phyloP scores from a whole-genome alignment of 2,113 vertebrate genomes.

The Brachypteracias leptosomus region DNA sequence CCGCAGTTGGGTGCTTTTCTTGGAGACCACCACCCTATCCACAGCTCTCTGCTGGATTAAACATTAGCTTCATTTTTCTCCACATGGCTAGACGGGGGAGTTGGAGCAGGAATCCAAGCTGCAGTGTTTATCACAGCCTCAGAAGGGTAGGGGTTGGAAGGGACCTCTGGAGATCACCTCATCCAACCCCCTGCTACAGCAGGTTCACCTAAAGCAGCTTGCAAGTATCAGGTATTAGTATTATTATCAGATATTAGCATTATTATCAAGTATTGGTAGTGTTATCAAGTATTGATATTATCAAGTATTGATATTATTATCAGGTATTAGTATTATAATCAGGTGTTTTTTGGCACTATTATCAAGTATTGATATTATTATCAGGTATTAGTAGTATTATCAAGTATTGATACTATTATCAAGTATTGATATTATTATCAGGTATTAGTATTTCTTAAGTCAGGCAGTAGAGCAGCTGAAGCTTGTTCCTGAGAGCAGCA shows the following conservation, averaged over 20 bases:
- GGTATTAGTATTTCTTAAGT: not conserved
- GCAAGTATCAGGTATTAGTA: not conserved
- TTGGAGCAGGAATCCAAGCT: not conserved
- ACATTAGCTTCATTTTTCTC: rapidly evolving
- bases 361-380: too few relatives aligned
- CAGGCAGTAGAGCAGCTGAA: not conserved
- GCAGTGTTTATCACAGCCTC: not conserved
- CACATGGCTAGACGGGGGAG: rapidly evolving
- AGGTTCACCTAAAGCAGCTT: not conserved
- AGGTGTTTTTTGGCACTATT: too few relatives aligned
- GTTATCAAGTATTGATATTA: too few relatives aligned
- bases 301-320: too few relatives aligned
- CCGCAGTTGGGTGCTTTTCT: not conserved
- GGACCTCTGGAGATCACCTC: not conserved
- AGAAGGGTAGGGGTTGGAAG: not conserved
- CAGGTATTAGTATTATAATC: too few relatives aligned
- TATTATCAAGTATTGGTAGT: too few relatives aligned
- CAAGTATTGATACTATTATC: too few relatives aligned
- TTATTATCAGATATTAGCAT: too few relatives aligned
- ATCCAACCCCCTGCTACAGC: not conserved
- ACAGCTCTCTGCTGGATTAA: not conserved
- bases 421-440: too few relatives aligned
- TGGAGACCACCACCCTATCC: too few relatives aligned
- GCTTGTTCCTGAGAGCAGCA: not conserved
- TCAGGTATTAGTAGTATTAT: too few relatives aligned